Evolutionary conservation across 1,140 invertebrate genomes (phyloP).

Genomic region (Atta texana): DNA sequence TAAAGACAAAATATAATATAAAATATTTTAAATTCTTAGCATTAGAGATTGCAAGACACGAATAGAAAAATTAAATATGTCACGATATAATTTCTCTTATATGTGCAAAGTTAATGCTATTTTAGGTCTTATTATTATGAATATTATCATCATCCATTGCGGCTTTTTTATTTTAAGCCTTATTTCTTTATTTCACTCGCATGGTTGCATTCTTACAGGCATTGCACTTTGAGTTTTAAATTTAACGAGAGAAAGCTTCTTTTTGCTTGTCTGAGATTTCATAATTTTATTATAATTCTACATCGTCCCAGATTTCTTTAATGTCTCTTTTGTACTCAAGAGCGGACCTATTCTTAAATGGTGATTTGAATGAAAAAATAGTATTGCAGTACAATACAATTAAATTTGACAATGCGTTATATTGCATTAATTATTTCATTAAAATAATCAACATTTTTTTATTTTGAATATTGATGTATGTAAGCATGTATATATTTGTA

Average conservation of each 20-base stretch:
- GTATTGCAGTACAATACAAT: not conserved
- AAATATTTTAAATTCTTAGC: not conserved
- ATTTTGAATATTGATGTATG: not conserved
- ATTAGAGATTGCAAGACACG: not conserved
- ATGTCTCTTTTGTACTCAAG: not conserved
- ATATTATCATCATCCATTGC: not conserved
- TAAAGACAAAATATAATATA: not conserved
- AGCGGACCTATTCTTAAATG: not conserved
- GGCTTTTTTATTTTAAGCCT: not conserved
- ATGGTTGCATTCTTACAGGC: not conserved
- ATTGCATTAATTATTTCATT: slow-evolving; percentile 1
- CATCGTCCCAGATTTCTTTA: not conserved
- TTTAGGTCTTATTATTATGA: slow-evolving; percentile 18
- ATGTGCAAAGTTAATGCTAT: slow-evolving; percentile 24
- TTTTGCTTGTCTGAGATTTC: slow-evolving; percentile 5
- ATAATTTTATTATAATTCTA: slow-evolving; percentile 21
- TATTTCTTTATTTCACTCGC: not conserved
- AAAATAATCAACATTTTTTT: not conserved
- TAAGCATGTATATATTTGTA: not conserved
- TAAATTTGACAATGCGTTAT: slow-evolving; percentile 3
- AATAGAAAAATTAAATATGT: slow-evolving; percentile 6
- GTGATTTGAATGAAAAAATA: not conserved
- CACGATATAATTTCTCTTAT: not conserved
- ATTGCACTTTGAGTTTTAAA: not conserved
- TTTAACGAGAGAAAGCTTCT: not conserved